phyloP scores from a whole-genome alignment of 2,888 invertebrate genomes.

The Melanostoma mellinum region DNA sequence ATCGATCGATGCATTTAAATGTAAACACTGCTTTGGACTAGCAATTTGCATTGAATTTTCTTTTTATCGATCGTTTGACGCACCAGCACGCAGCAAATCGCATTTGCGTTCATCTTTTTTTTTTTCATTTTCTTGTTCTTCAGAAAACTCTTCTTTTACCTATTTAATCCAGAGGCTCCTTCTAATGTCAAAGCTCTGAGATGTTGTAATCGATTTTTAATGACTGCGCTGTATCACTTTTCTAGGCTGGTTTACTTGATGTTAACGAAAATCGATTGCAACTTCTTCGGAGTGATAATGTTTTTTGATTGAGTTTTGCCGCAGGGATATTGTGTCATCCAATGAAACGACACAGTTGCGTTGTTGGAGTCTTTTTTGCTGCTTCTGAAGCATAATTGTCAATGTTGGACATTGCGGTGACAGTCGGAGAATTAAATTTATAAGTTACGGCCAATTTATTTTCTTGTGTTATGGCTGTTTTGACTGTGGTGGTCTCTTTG shows the following conservation, averaged over 20 bases:
- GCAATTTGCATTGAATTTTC: constrained; percentile 52
- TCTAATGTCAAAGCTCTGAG: neutral
- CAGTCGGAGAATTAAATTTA: constrained; percentile 54
- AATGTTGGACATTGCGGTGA: constrained; percentile 45
- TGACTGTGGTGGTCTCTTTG: neutral
- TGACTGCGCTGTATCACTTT: constrained; percentile 47
- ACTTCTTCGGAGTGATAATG: constrained; percentile 21
- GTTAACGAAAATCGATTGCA: constrained; percentile 39
- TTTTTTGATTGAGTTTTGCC: constrained; percentile 42
- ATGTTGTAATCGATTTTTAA: constrained; percentile 62
- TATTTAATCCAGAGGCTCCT: constrained; percentile 6
- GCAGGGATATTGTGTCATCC: constrained; percentile 57
- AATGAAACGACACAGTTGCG: neutral
- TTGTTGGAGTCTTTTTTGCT: constrained; percentile 3
- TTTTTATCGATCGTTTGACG: constrained; percentile 13
- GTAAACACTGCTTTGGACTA: constrained; percentile 34
- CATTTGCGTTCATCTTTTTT: constrained; percentile 20
- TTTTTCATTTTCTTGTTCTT: neutral
- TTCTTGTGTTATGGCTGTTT: constrained; percentile 58
- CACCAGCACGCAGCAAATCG: constrained; percentile 15
- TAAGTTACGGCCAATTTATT: constrained; percentile 51
- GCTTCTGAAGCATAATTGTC: constrained; percentile 41
- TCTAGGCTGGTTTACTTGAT: constrained; percentile 24
- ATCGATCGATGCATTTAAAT: constrained; percentile 6
- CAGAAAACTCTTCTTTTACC: constrained; percentile 5